Evolutionary conservation across 2,113 vertebrate genomes (phyloP), one percentile per base, ranked within the genome.

Genomic region (Albula glossodonta): DNA sequence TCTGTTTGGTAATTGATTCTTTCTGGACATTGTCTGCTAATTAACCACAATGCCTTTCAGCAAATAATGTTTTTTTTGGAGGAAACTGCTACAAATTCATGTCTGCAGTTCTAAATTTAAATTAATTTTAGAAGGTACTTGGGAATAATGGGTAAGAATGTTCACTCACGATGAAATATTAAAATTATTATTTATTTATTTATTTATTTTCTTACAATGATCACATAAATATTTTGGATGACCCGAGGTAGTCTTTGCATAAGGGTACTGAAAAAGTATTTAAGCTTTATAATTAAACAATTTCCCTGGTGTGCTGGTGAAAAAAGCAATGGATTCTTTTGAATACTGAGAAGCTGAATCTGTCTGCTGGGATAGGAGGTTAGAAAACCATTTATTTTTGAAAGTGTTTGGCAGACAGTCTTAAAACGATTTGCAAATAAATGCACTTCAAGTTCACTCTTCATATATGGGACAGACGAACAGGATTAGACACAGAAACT

Each of bases 351-450:
- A 80, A 1, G 11, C 74, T 48, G 15, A 7, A 6, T 49, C 2
- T 12, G 77, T 80, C 17, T 49, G 0, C 5, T 56, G 15, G 74
- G 70, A 81, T 11, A 22, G 51, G 52, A 22, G 77, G 41, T 9
- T 41, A 78, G 79, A 51, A 81, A 31, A 81, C 31, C 31, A 13
- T n/a, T 78, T 63, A 41, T 41, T 41, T 41, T 41, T 31, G 19
- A 8, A 2, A 77, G 53, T 25, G 41, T 81, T 86, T 86, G 85
- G 56, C 85, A 66, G 2, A 13, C 22, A 51, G 85, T 56, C 85
- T 60, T 81, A n/a, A 17, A 63, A 17, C 31, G 10, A 25, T 86
- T 51, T 80, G 57, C 79, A 63, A 81, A 51, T 22, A 86, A 81
- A 86, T 66, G 77, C 7, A 49, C 17, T 80, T 86, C 48, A 51